Conservation (phyloP, 92 coral and sea anemone genomes). For the Umimayanthus chanpuru region DNA sequence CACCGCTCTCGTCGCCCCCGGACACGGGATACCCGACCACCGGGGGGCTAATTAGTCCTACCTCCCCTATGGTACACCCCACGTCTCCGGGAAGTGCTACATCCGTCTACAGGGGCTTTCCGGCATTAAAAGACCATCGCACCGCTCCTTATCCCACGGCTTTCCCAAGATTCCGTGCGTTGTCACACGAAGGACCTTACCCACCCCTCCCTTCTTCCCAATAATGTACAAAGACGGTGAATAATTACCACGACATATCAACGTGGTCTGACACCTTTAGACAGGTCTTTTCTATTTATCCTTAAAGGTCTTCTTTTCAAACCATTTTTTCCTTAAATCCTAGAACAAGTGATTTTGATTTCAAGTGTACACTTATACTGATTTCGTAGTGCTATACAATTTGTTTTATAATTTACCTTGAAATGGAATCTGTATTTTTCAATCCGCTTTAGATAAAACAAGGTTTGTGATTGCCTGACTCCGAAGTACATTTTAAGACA, state of each 20-base stretch:
- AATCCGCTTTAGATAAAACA: no score
- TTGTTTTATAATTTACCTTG: no score
- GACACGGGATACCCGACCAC: slow-evolving; percentile 56
- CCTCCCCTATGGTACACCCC: slow-evolving; percentile 65
- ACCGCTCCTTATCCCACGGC: slow-evolving; percentile 65
- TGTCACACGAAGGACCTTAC: slow-evolving; percentile 52
- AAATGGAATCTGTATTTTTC: no score
- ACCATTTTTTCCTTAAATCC: no score
- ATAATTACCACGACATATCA: not conserved
- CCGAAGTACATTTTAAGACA: no score
- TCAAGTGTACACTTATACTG: no score
- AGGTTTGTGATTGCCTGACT: no score
- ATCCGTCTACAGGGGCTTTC: slow-evolving; percentile 64
- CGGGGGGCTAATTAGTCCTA: slow-evolving; percentile 55
- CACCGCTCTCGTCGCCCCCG: slow-evolving; percentile 60
- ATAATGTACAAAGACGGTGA: not conserved
- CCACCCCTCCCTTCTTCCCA: slow-evolving; percentile 45
- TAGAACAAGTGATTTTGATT: no score
- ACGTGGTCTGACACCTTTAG: not conserved
- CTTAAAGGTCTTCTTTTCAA: no score
- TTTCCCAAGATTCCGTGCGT: slow-evolving; percentile 60
- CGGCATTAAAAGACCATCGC: slow-evolving; percentile 63
- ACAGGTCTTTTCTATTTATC: not conserved
- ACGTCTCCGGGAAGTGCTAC: slow-evolving; percentile 67
- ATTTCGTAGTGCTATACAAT: no score